A percentile compares a stretch with the other conserved stretches of the same genome.
Evolutionary conservation across 2,888 invertebrate genomes (phyloP).

Genomic region (Carpatolechia fugitivella): DNA sequence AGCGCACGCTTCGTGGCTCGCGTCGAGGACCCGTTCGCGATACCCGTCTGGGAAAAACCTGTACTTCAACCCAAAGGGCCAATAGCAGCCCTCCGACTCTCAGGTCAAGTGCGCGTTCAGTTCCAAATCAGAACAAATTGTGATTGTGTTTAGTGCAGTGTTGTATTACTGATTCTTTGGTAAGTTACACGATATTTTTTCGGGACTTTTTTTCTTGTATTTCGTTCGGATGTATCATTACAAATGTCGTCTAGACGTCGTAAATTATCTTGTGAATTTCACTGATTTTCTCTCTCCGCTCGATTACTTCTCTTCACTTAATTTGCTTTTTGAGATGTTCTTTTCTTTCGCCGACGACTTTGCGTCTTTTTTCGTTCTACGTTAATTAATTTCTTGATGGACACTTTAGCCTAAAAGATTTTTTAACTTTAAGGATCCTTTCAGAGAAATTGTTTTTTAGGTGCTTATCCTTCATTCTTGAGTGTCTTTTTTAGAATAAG

Average conservation of each 20-base stretch:
- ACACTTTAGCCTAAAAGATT: background rate
- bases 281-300: background rate
- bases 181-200: slow-evolving; percentile 10
- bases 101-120: background rate
- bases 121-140: background rate
- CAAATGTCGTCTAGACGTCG: slow-evolving; percentile 6
- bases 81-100: slow-evolving; percentile 3
- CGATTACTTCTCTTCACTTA: background rate
- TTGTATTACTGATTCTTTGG: slow-evolving; percentile 10
- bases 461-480: no score
- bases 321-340: background rate
- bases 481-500: no score
- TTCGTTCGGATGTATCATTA: background rate
- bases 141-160: slow-evolving; percentile 13
- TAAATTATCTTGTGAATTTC: slow-evolving; percentile 8
- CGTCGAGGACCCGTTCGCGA: slow-evolving; percentile 11
- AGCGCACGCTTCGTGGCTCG: slow-evolving; percentile 42
- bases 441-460: no score
- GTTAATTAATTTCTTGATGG: slow-evolving; percentile 3
- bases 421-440: background rate
- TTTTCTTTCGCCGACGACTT: background rate
- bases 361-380: background rate
- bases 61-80: background rate
- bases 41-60: slow-evolving; percentile 7
- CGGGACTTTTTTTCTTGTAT: background rate